phyloP scores from a whole-genome alignment of 2,888 invertebrate genomes.

The Coelinius sp. region DNA sequence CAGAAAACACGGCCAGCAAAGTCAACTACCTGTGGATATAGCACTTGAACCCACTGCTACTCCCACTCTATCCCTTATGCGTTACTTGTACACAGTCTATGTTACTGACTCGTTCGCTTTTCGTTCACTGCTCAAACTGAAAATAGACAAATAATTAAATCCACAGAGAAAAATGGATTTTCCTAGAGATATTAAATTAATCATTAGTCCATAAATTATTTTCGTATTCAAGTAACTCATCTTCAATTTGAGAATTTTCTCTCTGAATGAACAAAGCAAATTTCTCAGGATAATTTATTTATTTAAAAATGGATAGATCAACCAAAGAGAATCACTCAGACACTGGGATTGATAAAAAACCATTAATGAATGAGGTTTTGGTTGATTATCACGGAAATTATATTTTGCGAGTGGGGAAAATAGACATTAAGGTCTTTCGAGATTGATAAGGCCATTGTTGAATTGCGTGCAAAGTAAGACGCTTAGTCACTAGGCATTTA shows the following conservation, averaged over 20 bases:
- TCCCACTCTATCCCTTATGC: slow-evolving; percentile 31
- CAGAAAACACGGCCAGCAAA: slow-evolving; percentile 58
- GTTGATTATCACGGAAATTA: neutral
- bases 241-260: no score
- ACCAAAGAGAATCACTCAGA: neutral
- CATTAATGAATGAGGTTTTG: neutral
- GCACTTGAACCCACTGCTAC: slow-evolving; percentile 18
- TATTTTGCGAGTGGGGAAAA: neutral
- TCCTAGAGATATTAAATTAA: no score
- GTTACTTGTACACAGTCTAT: slow-evolving; percentile 44
- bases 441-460: slow-evolving; percentile 8
- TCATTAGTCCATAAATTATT: no score
- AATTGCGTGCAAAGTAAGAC: neutral
- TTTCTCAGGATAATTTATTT: no score
- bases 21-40: slow-evolving; percentile 66
- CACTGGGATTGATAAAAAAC: neutral
- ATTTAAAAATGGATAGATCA: neutral
- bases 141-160: neutral
- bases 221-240: no score
- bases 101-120: neutral
- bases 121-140: neutral
- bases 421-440: slow-evolving; percentile 8
- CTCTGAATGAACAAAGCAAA: no score
- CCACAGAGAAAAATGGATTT: neutral
- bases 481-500: neutral